Evolutionary conservation across 1,140 invertebrate species (phyloP).

Genomic region (Plectrocnemia conspersa): DNA sequence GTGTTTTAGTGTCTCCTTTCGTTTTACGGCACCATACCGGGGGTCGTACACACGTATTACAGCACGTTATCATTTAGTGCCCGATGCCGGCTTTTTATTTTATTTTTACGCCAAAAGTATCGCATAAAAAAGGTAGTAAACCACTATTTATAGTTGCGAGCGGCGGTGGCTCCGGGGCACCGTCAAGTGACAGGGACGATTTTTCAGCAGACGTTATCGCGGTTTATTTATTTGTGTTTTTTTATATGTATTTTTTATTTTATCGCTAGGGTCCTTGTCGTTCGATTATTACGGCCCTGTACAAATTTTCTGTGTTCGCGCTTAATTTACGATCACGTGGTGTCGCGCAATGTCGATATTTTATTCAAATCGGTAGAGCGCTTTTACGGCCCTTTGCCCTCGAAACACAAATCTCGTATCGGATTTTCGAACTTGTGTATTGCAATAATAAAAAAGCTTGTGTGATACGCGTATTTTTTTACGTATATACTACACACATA

Average conservation of each 20-base stretch:
- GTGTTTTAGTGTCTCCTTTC: conserved; percentile 19
- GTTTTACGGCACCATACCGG: conserved; percentile 27
- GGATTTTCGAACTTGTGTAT: too few species aligned
- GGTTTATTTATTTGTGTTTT: neutral
- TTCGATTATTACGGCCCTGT: neutral
- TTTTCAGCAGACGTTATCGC: neutral
- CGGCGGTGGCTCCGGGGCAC: neutral
- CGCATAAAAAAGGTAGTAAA: conserved; percentile 35
- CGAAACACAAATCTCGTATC: neutral
- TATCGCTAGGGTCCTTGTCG: neutral
- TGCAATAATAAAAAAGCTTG: too few species aligned
- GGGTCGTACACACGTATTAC: conserved; percentile 33
- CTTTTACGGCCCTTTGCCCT: neutral
- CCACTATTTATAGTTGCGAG: conserved; percentile 32
- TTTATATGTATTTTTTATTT: neutral
- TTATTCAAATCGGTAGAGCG: conserved; percentile 1
- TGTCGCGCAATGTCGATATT: neutral
- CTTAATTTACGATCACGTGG: neutral
- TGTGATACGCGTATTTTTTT: too few species aligned
- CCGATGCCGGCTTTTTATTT: conserved; percentile 32
- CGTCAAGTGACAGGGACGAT: neutral
- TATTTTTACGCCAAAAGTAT: conserved; percentile 32
- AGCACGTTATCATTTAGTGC: conserved; percentile 35
- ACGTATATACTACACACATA: too few species aligned
- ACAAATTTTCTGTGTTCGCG: too few species aligned